Evolutionary conservation across 2,888 invertebrate species (phyloP).

Genomic region (Piscicola geometra): DNA sequence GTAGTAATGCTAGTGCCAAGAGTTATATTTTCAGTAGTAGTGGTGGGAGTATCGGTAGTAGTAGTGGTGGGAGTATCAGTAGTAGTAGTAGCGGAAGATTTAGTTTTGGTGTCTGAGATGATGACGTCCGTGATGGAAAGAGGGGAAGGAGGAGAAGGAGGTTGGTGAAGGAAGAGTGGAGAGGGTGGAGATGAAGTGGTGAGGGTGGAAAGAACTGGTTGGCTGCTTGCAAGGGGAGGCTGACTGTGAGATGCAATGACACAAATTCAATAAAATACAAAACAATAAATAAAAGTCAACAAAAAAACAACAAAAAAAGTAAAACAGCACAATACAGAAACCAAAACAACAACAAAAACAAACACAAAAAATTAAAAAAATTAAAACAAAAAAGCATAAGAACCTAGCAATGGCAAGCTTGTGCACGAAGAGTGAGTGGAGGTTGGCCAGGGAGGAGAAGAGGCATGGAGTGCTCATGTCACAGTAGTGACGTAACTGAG

Average conservation of each 20-base stretch:
- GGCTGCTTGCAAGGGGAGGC: too few species aligned
- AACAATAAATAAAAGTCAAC: too few species aligned
- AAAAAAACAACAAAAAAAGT: neutral
- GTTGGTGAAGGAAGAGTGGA: neutral
- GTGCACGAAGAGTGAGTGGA: conserved; percentile 62
- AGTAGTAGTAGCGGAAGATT: neutral
- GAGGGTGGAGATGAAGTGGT: neutral
- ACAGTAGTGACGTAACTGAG: conserved; percentile 69
- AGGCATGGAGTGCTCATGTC: conserved; percentile 71
- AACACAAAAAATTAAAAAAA: conserved; percentile 1
- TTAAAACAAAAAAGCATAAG: conserved; percentile 40
- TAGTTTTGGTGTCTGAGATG: too few species aligned
- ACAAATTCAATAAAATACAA: too few species aligned
- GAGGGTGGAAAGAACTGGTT: neutral
- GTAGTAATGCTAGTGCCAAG: neutral
- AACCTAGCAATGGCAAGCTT: conserved; percentile 52
- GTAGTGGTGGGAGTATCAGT: neutral
- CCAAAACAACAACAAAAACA: conserved; percentile 8
- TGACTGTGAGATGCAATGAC: too few species aligned
- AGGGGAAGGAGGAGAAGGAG: neutral
- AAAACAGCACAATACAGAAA: neutral
- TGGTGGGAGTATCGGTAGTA: neutral
- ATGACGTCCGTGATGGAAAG: neutral
- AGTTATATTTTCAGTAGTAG: neutral
- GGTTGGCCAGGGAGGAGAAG: conserved; percentile 71